Percentiles rank a stretch among this genome's conserved stretches.
These are phyloP conservation scores for Harpagoxenus sublaevis DNA, from an alignment of 2,888 invertebrate genomes.

Conservation along the genomic window DNA sequence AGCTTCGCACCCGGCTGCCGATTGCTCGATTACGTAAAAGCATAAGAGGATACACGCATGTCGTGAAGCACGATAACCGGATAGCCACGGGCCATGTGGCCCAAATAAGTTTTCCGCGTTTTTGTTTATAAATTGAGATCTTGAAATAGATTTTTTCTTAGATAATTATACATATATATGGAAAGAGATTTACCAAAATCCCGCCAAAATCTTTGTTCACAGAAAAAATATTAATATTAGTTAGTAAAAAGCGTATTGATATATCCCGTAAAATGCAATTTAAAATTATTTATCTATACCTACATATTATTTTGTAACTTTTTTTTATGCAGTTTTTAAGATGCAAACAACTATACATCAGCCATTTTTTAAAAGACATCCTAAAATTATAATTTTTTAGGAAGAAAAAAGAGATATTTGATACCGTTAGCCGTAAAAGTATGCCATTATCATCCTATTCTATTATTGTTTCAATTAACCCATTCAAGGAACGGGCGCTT, in stretches of 20 bases:
- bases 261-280: not conserved
- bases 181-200: not conserved
- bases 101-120: not conserved
- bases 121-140: not conserved
- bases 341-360: not conserved
- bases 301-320: not conserved
- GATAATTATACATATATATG: not conserved
- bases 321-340: not conserved
- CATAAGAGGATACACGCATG: not conserved
- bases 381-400: not conserved
- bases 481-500: too few species aligned
- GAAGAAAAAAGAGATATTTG: too few species aligned
- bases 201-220: not conserved
- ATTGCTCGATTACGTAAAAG: constrained; percentile 19
- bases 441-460: too few species aligned
- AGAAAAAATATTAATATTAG: not conserved
- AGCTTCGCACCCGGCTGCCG: not conserved
- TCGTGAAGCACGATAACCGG: not conserved
- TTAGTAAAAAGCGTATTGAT: not conserved
- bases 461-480: too few species aligned
- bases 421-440: too few species aligned
- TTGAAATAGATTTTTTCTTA: not conserved
- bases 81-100: not conserved
- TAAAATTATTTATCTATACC: not conserved
- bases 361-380: not conserved